These are phyloP conservation scores for Crocallis elinguaria DNA, from an alignment of 2,888 invertebrate genomes.

Conservation along the genomic window DNA sequence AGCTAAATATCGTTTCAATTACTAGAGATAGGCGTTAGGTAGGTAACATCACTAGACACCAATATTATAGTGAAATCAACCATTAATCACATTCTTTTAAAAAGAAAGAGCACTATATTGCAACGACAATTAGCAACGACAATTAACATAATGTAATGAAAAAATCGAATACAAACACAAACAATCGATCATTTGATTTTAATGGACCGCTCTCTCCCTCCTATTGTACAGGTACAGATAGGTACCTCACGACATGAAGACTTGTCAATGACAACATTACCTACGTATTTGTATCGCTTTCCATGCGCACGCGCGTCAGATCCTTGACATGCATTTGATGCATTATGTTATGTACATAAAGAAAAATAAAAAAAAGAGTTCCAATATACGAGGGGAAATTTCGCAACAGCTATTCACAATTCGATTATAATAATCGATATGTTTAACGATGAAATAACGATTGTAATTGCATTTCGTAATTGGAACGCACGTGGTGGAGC, in stretches of 20 bases:
- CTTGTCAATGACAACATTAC: constrained; percentile 14
- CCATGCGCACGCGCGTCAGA: constrained; percentile 37
- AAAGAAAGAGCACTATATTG: no score
- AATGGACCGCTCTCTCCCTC: constrained; percentile 28
- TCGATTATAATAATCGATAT: constrained; percentile 53
- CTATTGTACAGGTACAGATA: constrained; percentile 16
- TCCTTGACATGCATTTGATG: constrained; percentile 73
- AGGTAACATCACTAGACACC: no score
- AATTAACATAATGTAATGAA: constrained; percentile 10
- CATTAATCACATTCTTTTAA: no score
- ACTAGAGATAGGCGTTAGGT: no score
- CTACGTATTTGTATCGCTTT: no score
- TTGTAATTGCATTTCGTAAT: constrained; percentile 66
- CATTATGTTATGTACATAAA: constrained; percentile 29
- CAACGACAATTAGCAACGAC: no score
- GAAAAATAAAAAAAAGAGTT: constrained; percentile 51
- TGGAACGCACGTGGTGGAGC: constrained; percentile 51
- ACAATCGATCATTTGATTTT: constrained; percentile 15
- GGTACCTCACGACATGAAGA: not conserved
- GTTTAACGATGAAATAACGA: constrained; percentile 50
- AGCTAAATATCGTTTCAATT: no score
- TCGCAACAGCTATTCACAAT: constrained; percentile 59
- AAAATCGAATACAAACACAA: constrained; percentile 4
- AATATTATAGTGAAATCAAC: no score
- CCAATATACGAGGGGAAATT: constrained; percentile 53